A percentile compares a stretch with the other conserved stretches of the same genome.
Evolutionary conservation across 2,888 invertebrate species (phyloP).

Genomic region (Apocheima hispidaria): DNA sequence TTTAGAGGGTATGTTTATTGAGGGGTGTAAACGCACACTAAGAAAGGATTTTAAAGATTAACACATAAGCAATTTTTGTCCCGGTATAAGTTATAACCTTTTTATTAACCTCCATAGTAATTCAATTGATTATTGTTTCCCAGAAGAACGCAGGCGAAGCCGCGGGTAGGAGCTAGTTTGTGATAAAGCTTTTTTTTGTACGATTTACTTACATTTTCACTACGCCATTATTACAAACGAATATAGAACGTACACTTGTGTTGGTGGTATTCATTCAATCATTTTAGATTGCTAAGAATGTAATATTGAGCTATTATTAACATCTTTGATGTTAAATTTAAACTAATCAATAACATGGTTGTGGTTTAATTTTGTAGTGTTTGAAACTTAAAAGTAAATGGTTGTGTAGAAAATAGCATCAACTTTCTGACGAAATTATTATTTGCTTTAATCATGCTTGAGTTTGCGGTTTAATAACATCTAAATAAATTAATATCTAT

Average conservation of each 20-base stretch:
- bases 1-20: too few relatives aligned
- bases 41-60: too few relatives aligned
- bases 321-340: conserved; percentile 7
- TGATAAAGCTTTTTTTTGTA: too few relatives aligned
- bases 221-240: background rate
- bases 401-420: background rate
- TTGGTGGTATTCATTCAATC: background rate
- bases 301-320: conserved; percentile 1
- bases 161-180: too few relatives aligned
- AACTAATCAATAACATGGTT: background rate
- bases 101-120: too few relatives aligned
- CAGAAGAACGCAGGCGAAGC: too few relatives aligned
- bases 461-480: background rate
- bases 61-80: too few relatives aligned
- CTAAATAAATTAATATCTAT: background rate
- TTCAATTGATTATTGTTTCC: too few relatives aligned
- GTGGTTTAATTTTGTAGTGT: conserved; percentile 5
- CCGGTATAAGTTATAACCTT: too few relatives aligned
- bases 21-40: too few relatives aligned
- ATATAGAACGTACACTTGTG: background rate
- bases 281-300: conserved; percentile 5
- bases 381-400: background rate
- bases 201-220: too few relatives aligned
- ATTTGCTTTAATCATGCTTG: background rate
- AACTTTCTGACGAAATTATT: background rate